Evolutionary conservation across 2,888 invertebrate species (phyloP), one percentile per base, ranked within the genome.

Genomic region (Scelioninae gen. 1): DNA sequence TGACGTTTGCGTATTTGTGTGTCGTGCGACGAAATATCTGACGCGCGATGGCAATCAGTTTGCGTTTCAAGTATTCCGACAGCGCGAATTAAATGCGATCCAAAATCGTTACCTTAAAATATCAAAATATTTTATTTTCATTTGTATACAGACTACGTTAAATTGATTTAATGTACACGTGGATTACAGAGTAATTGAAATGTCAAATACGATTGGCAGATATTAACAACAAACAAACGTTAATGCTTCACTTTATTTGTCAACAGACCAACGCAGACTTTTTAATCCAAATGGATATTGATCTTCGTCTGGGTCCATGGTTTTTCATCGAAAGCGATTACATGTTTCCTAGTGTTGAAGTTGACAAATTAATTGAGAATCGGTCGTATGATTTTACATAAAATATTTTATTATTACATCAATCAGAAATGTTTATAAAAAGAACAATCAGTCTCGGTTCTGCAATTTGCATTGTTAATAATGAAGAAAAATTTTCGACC

Each of bases 231-330:
- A 13, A 55, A 53, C 31, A 13, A 55, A 53, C 31, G 13, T 13
- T 32, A 53, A 53, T 66, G 51, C 40, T 23, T 51, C 66, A 53
- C 11, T 66, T 51, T 40, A 66, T 66, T 66, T 66, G 49, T 66
- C 66, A 49, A 49, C 15, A 34, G 9, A 63, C 10, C 32, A 0
- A n/a, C 16, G 49, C 11, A 11, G 29, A n/a, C n/a, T 45, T 55
- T 68, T 68, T 56, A 55, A 68, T 69, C 47, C 31, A 10, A 0
- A 10, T 31, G 31, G 43, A 66, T 66, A 66, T 51, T 8, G 15
- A 23, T n/a, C 53, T 55, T 8, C 23, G 16, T 43, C 13, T 29
- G 8, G 29, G 29, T 16, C 9, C 31, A 62, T 32, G 51, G 32
- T 51, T 34, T 65, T 65, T 65, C 49, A 65, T 45, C 32, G n/a